Conservation (phyloP, 2,113 vertebrate genomes). For the Bettongia penicillata region DNA sequence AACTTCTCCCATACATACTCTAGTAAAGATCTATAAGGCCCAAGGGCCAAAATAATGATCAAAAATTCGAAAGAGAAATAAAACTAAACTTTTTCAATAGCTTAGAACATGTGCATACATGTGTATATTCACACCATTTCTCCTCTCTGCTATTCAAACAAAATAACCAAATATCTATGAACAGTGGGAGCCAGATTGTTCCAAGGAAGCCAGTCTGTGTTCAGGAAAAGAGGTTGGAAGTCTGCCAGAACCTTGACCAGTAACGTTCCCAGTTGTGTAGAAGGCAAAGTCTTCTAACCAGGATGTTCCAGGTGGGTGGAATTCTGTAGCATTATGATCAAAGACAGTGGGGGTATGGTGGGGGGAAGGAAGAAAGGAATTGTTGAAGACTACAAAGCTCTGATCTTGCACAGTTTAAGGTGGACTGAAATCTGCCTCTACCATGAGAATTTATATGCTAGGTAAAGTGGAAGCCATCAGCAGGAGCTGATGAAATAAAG, state of each 20-base stretch:
- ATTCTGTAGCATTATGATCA: neutral
- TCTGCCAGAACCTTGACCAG: neutral
- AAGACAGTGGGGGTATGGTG: neutral
- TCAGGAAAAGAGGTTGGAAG: neutral
- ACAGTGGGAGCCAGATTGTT: neutral
- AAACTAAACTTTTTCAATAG: neutral
- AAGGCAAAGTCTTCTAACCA: neutral
- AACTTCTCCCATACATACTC: neutral
- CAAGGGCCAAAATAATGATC: neutral
- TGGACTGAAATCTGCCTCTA: neutral
- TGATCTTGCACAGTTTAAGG: neutral
- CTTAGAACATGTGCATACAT: neutral
- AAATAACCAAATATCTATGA: no score
- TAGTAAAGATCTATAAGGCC: neutral
- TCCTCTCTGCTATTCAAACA: no score
- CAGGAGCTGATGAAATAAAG: neutral
- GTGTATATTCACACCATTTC: neutral
- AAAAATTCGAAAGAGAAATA: neutral
- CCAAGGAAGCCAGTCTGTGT: neutral
- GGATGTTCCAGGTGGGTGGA: neutral
- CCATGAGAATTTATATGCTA: neutral
- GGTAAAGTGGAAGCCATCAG: neutral
- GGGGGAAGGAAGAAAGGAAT: neutral
- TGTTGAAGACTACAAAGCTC: neutral
- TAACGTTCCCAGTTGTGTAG: no score